These are phyloP conservation scores for Phyllotreta striolata DNA, from an alignment of 2,888 invertebrate species.

Conservation along the genomic window DNA sequence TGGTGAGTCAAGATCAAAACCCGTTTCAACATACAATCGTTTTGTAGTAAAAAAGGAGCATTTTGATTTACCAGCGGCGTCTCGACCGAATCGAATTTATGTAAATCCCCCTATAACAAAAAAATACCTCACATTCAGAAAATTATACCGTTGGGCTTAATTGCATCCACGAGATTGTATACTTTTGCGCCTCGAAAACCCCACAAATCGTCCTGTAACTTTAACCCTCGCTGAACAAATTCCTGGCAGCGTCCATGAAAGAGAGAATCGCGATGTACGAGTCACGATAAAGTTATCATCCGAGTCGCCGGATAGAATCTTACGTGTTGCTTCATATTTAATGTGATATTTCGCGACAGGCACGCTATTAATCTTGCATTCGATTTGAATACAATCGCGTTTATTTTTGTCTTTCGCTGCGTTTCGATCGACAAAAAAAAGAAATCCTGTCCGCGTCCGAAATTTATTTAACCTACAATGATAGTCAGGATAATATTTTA, in stretches of 20 bases:
- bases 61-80: constrained; percentile 26
- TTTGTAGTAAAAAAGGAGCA: constrained; percentile 7
- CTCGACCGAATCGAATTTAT: background rate
- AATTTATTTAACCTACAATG: too few species aligned
- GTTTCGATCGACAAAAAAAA: too few species aligned
- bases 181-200: too few species aligned
- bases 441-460: background rate
- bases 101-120: background rate
- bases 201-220: background rate
- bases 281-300: constrained; percentile 42
- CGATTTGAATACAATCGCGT: constrained; percentile 56
- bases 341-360: constrained; percentile 40
- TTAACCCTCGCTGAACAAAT: constrained; percentile 6
- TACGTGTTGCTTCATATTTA: constrained; percentile 45
- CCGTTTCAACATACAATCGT: constrained; percentile 29
- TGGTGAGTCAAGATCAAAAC: constrained; percentile 30
- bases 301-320: constrained; percentile 31
- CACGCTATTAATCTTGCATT: constrained; percentile 48
- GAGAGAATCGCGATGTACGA: constrained; percentile 27
- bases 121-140: background rate
- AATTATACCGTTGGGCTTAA: too few species aligned
- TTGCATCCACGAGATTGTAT: too few species aligned
- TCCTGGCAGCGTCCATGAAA: constrained; percentile 8
- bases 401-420: constrained; percentile 23
- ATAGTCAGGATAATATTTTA: too few species aligned